Evolutionary conservation across 2,797 vertebrate genomes (phyloP), one percentile per base, ranked within the genome.

Genomic region (Pampus argenteus): DNA sequence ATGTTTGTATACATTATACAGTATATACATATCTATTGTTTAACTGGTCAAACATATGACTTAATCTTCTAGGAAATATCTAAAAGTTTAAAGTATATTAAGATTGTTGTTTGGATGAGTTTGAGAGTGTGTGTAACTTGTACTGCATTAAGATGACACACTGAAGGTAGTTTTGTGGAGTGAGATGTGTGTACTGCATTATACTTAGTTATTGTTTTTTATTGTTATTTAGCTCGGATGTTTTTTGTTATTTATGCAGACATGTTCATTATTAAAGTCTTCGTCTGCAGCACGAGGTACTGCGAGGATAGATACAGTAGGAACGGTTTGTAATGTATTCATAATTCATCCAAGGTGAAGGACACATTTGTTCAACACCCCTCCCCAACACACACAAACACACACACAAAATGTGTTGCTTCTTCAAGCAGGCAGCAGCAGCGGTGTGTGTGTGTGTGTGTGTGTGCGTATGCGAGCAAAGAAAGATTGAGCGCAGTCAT

Each of bases 191-290:
- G 29, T 6, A 5, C 22, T 42, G 14, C 2, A 28, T 17, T 3
- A 38, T 50, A 7, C 29, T n/a, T n/a, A n/a, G n/a, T n/a, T n/a
- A n/a, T n/a, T n/a, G n/a, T n/a, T n/a, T n/a, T n/a, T n/a, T n/a
- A n/a, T n/a, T n/a, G n/a, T n/a, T n/a, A n/a, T n/a, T n/a, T n/a
- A n/a, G n/a, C n/a, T n/a, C n/a, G n/a, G n/a, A n/a, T n/a, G n/a
- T n/a, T n/a, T n/a, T n/a, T n/a, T n/a, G n/a, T n/a, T n/a, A n/a
- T n/a, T 89, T 83, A 88, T 89, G 83, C 79, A 81, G 86, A 78
- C 76, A 25, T 83, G 79, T 89, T 81, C 78, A 89, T 91, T 90
- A 91, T 91, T 91, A 74, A 91, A 87, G 82, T 70, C 70, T 80
- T 52, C 26, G 75, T 88, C 83, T 84, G 84, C 78, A 86, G 89